These are phyloP conservation scores for Tetrao urogallus DNA, from an alignment of 2,113 vertebrate species.

Conservation along the genomic window DNA sequence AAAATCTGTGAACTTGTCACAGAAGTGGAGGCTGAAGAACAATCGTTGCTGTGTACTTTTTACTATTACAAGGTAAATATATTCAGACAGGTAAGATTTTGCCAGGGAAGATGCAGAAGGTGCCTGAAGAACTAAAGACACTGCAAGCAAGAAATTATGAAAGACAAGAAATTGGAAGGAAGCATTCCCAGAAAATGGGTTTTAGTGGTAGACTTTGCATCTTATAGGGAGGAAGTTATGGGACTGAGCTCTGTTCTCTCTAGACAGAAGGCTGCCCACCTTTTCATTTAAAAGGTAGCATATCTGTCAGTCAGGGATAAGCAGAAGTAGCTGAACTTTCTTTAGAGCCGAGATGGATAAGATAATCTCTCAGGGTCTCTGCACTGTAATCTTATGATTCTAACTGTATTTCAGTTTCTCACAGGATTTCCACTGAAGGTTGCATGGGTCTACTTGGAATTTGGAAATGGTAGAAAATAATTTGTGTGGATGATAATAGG, in stretches of 20 bases:
- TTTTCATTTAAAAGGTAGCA: background rate
- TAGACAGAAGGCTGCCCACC: rapidly evolving
- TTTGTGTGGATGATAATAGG: background rate
- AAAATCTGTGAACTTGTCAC: background rate
- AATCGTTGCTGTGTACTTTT: background rate
- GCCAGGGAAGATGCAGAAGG: background rate
- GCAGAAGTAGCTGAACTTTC: background rate
- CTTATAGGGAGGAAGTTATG: background rate
- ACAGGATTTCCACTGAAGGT: background rate
- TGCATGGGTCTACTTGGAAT: background rate
- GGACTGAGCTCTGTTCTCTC: background rate
- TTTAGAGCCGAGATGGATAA: background rate
- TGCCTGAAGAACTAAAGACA: background rate
- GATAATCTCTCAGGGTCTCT: background rate
- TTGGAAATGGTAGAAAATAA: background rate
- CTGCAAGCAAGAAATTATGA: background rate
- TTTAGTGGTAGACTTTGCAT: background rate
- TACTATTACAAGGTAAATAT: background rate
- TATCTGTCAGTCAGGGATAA: background rate
- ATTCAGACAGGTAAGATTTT: background rate
- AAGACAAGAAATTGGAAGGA: background rate
- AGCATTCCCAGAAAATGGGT: background rate
- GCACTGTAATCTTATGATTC: background rate
- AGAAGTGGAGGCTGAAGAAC: background rate
- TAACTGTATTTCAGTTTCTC: background rate